Evolutionary conservation across 2,888 invertebrate genomes (phyloP), one percentile per base, ranked within the genome.

Genomic region (Brachyptera putata): DNA sequence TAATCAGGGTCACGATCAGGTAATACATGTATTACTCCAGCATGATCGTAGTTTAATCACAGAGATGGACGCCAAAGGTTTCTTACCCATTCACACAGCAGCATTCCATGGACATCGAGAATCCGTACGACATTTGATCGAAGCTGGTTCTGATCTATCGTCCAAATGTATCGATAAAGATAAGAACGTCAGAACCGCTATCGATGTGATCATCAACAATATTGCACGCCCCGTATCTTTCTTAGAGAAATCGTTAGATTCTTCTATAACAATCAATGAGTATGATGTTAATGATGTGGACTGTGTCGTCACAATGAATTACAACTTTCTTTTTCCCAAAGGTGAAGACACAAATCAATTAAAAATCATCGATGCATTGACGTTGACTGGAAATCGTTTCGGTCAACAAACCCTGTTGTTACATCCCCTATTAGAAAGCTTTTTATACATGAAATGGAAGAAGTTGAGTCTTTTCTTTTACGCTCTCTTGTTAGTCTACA

Each of bases 41-140:
- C 53, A 53, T 21, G 36, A 53, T 22, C 5, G 2, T 78, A 80
- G 18, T 1, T 7, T 56, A 3, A 43, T 68, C 25, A 61, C 64
- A 26, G 58, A 61, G 13, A 63, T 58, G 22, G 66, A 70, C 56
- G 56, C 24, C 5, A 58, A 63, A 4, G 65, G 65, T 0, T 66
- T 67, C 53, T 75, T 76, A 25, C 76, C 78, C 1, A 67, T 79
- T 11, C 78, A 79, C 68, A 68, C 74, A 3, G 78, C 79, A 2
- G 80, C 81, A 46, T 77, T 79, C 59, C 77, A 81, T 64, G 82
- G 84, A 1, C 82, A 82, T 64, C 77, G 81, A 67, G 81, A 83
- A 62, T 79, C 83, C 53, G 79, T 84, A 24, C 70, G 71, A 63
- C 62, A 74, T 26, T 68, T 79, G 22, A 65, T 78, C 34, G 71